phyloP scores from a whole-genome alignment of 2,113 vertebrate species.

The Nesospiza acunhae region DNA sequence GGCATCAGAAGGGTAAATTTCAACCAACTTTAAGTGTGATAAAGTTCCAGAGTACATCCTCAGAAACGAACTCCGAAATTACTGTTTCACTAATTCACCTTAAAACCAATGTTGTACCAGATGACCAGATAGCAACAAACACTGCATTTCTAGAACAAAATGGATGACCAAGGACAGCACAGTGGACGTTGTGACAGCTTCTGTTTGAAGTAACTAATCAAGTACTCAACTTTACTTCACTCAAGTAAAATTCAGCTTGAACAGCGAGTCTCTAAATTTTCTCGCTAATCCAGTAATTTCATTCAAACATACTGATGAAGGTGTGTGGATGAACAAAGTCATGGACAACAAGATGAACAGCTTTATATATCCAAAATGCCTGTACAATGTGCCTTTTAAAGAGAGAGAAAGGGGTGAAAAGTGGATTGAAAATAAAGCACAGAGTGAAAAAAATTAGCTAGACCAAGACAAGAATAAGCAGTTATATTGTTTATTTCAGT shows the following conservation, averaged over 20 bases:
- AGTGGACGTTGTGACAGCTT: not conserved
- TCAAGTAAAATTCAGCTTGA: not conserved
- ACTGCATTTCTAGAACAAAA: not conserved
- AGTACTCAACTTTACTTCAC: not conserved
- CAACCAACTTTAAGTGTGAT: not conserved
- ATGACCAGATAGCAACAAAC: not conserved
- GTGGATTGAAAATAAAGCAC: not conserved
- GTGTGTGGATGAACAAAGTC: not conserved
- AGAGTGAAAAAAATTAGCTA: not conserved
- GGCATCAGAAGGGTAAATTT: not conserved
- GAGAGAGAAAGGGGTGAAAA: not conserved
- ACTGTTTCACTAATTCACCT: not conserved
- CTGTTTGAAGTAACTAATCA: not conserved
- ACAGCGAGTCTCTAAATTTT: not conserved
- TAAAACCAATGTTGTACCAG: not conserved
- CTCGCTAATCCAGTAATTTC: not conserved
- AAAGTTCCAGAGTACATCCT: not conserved
- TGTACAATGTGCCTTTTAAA: not conserved
- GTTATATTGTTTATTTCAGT: not conserved
- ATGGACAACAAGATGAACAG: not conserved
- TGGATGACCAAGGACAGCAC: not conserved
- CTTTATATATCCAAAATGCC: not conserved
- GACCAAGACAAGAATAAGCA: not conserved
- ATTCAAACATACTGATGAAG: not conserved
- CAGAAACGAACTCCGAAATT: not conserved